These are phyloP conservation scores for honey bee (Apis mellifera) DNA, from an alignment of 1,140 invertebrate genomes.

Conservation along the genomic window Amel_HAv3.1 CM009941.2:15976501-15977000, in stretches of 20 bases:
- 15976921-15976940: conserved; percentile 11
- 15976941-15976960: conserved; percentile 44
- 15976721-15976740: background rate
- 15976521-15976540: conserved; percentile 13
- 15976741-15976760: background rate
- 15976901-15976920: conserved; percentile 54
- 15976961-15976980: conserved; percentile 10
- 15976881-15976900: conserved; percentile 66
- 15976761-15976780: conserved; percentile 47
- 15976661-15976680: background rate
- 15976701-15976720: background rate
- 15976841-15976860: conserved; percentile 82
- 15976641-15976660: background rate
- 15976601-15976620: background rate
- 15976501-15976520: conserved; percentile 19
- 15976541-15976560: background rate
- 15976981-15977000: conserved; percentile 56
- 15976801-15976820: conserved; percentile 82
- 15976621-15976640: background rate
- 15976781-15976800: conserved; percentile 40
- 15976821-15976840: conserved; percentile 79
- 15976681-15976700: background rate
- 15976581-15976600: background rate
- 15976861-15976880: conserved; percentile 78
- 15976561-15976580: conserved; percentile 1